phyloP scores from a whole-genome alignment of 2,113 vertebrate species.

The Acrocephalus arundinaceus region DNA sequence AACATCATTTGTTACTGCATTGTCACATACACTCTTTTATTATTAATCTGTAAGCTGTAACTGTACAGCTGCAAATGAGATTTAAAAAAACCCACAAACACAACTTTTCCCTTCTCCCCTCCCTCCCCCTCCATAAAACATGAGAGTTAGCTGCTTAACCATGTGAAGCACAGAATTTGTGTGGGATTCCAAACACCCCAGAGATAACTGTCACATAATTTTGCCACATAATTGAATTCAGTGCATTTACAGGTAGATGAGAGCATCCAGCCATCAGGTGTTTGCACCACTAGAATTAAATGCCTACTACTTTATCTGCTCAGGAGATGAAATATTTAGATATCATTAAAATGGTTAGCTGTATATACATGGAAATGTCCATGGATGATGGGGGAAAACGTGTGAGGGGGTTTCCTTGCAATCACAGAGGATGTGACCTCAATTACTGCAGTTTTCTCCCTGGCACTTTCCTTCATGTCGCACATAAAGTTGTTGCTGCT shows the following conservation, averaged over 20 bases:
- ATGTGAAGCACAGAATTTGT: slow-evolving; percentile 20
- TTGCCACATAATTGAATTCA: neutral
- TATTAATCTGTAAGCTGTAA: neutral
- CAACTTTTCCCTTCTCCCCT: neutral
- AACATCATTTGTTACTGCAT: slow-evolving; percentile 32
- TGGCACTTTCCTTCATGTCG: neutral
- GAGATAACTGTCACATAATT: neutral
- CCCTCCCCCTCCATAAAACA: neutral
- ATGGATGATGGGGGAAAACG: neutral
- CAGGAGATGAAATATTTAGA: slow-evolving; percentile 30
- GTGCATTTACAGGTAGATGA: neutral
- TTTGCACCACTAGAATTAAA: slow-evolving; percentile 20
- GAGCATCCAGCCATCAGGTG: slow-evolving; percentile 7
- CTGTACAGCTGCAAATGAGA: neutral
- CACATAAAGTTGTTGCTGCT: neutral
- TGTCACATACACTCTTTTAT: neutral
- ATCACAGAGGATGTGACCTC: neutral
- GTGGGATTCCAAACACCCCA: neutral
- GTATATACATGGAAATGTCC: neutral
- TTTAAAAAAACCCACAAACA: neutral
- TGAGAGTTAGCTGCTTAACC: neutral
- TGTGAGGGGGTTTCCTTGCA: neutral
- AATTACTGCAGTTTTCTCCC: neutral
- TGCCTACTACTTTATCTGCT: neutral
- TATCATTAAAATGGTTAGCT: slow-evolving; percentile 19